Conservation (phyloP, 2,797 vertebrate species). For the Sebastes baramenuke region DNA sequence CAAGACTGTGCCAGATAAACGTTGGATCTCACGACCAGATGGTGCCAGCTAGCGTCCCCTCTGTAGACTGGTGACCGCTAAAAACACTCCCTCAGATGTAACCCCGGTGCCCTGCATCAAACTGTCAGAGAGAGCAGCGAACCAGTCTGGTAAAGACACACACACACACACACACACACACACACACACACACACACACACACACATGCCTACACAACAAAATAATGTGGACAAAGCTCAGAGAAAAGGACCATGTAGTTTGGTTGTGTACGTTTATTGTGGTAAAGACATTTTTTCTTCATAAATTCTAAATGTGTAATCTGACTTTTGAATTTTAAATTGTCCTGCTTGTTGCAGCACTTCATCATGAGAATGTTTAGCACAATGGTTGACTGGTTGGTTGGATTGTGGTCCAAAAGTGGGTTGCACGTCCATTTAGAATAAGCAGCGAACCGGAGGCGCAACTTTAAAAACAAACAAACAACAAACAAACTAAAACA, state of each 20-base stretch:
- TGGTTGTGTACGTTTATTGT: neutral
- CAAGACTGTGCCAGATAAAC: slow-evolving; percentile 76
- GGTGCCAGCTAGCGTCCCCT: slow-evolving; percentile 79
- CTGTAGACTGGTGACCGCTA: slow-evolving; percentile 79
- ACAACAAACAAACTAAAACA: too few species aligned
- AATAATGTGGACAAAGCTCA: neutral
- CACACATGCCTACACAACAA: neutral
- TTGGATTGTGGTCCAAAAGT: neutral
- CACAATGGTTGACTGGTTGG: neutral
- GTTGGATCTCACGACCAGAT: slow-evolving; percentile 80
- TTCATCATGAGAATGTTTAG: neutral
- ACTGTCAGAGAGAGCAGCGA: slow-evolving; percentile 61
- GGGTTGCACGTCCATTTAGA: neutral
- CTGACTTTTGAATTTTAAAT: neutral
- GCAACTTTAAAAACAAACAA: neutral
- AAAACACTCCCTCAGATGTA: slow-evolving; percentile 73
- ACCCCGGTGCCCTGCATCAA: slow-evolving; percentile 71
- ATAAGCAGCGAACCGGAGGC: too few species aligned
- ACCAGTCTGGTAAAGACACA: slow-evolving; percentile 46
- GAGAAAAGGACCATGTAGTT: neutral
- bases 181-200: slow-evolving; percentile 8
- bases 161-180: slow-evolving; percentile 19
- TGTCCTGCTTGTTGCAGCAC: neutral
- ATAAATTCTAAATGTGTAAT: neutral
- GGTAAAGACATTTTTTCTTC: neutral